Evolutionary conservation across 2,797 vertebrate species (phyloP).

Genomic region (Aphelocoma californica): DNA sequence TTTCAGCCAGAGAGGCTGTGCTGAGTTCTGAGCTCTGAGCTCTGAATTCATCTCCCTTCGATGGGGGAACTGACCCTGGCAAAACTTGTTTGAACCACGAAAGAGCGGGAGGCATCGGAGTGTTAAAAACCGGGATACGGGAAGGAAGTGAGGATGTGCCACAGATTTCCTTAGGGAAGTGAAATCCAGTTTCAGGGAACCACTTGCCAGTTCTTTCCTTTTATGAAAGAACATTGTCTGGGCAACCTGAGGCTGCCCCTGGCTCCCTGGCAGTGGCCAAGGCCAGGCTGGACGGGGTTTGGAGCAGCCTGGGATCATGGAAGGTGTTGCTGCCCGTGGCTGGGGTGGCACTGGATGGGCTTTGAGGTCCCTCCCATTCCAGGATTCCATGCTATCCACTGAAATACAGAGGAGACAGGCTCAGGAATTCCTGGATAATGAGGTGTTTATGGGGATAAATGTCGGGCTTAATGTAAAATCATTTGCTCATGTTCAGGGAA

Average conservation of each 20-base stretch:
- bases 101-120: not conserved
- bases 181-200: not conserved
- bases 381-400: not conserved
- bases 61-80: not conserved
- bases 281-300: rapidly evolving
- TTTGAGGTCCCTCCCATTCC: not conserved
- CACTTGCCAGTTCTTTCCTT: not conserved
- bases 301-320: not conserved
- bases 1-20: not conserved
- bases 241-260: not conserved
- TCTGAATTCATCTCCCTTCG: not conserved
- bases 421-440: not conserved
- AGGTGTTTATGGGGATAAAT: not conserved
- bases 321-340: not conserved
- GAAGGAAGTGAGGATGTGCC: not conserved
- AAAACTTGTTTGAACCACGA: not conserved
- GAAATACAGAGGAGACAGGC: not conserved
- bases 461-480: not conserved
- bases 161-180: not conserved
- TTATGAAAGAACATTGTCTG: not conserved
- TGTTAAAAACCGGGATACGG: not conserved
- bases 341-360: not conserved
- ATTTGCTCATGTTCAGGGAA: not conserved
- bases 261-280: not conserved
- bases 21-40: not conserved